A percentile compares a stretch with the other conserved stretches of the same genome.
Evolutionary conservation across 2,797 vertebrate species (phyloP).

Genomic region (Nasua narica): DNA sequence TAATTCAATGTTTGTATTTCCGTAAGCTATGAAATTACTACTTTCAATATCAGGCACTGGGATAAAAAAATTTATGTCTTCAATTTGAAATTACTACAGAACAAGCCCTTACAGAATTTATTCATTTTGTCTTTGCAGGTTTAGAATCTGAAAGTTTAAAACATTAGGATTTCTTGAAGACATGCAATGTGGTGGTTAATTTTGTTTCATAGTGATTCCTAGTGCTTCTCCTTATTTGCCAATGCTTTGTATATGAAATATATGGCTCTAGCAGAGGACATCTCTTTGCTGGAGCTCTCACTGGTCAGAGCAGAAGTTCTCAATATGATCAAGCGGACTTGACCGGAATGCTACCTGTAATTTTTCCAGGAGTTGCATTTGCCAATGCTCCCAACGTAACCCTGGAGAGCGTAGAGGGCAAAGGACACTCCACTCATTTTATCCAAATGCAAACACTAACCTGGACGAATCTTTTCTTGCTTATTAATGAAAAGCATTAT

Average conservation of each 20-base stretch:
- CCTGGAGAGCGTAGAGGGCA: neutral
- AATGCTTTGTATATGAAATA: neutral
- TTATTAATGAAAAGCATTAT: neutral
- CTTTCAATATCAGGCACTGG: neutral
- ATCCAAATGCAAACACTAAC: neutral
- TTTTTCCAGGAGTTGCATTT: neutral
- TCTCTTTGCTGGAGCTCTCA: neutral
- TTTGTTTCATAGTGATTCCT: neutral
- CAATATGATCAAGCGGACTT: neutral
- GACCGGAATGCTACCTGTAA: neutral
- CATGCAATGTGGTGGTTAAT: neutral
- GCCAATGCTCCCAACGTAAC: neutral
- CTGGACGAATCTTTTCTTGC: neutral
- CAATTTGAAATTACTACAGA: constrained; percentile 19
- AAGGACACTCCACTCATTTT: neutral
- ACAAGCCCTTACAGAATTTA: neutral
- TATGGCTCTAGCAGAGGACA: neutral
- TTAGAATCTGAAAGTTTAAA: constrained; percentile 7
- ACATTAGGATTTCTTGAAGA: neutral
- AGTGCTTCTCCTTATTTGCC: neutral
- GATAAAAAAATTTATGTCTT: constrained; percentile 15
- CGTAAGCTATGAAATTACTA: constrained; percentile 40
- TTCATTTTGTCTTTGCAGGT: neutral
- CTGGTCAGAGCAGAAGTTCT: neutral
- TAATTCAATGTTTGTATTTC: constrained; percentile 39